phyloP scores from a whole-genome alignment of 2,113 vertebrate genomes.

The Epinephelus moara region DNA sequence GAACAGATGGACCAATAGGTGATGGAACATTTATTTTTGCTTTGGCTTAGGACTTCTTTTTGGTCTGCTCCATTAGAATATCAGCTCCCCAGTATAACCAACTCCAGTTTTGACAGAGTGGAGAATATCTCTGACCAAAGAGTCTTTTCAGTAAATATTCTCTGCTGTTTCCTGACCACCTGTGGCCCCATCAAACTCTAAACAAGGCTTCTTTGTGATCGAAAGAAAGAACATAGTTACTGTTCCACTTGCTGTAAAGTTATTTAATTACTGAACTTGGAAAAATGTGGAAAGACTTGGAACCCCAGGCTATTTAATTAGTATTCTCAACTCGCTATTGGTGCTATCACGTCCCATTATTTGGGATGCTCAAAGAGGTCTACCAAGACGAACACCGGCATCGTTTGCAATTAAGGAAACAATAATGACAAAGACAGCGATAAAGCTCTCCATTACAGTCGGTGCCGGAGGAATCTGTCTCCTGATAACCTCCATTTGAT shows the following conservation, averaged over 20 bases:
- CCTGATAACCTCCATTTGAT: constrained; percentile 71
- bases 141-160: not conserved
- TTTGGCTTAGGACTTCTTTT: not conserved
- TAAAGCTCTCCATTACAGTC: constrained; percentile 57
- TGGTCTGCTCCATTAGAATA: not conserved
- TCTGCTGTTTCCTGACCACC: constrained; percentile 1
- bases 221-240: not conserved
- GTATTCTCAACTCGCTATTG: constrained; percentile 31
- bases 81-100: not conserved
- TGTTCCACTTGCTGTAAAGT: constrained; percentile 12
- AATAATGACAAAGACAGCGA: constrained; percentile 54
- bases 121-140: not conserved
- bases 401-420: constrained; percentile 65
- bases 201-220: constrained; percentile 1
- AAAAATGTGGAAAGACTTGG: constrained; percentile 13
- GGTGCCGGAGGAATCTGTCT: constrained; percentile 47
- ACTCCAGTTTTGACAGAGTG: not conserved
- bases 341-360: constrained; percentile 52
- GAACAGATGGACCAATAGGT: not conserved
- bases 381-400: constrained; percentile 37
- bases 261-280: constrained; percentile 37
- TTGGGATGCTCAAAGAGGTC: constrained; percentile 48
- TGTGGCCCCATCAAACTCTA: not conserved
- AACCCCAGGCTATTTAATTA: constrained; percentile 39
- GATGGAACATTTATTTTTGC: constrained; percentile 10